Evolutionary conservation across 1,140 invertebrate species (phyloP), one percentile per base, ranked within the genome.

Genomic region (Cryptotermes secundus): DNA sequence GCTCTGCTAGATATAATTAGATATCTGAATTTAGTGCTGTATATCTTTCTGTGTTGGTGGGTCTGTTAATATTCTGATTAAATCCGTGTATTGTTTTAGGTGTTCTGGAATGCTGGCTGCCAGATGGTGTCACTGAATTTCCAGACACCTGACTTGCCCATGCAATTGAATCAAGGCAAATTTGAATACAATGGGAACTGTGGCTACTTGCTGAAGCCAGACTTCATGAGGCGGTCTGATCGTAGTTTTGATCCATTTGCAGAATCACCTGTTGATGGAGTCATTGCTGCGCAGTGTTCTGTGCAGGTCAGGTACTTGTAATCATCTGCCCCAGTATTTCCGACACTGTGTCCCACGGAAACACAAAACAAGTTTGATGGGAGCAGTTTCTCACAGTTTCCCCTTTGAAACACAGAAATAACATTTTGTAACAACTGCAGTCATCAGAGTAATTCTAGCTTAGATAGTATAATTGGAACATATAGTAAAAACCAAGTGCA

Each of bases 61-160:
- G 1, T 3, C 22, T 49, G 12, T 49, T 22, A 49, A 49, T 49
- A 19, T 22, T 49, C 3, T 3, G 14, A 14, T 19, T 49, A 3
- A 49, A 49, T n/a, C 3, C n/a, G 26, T 31, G n/a, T 72, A 36
- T 83, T 26, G 81, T 65, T 81, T 26, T 59, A 96, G 95, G 95
- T 97, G 80, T 97, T 97, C 89, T 97, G 96, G 96, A 97, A 97
- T 90, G 96, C 96, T 53, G 96, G 96, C 85, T 97, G 96, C 88
- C 96, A 97, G 91, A 99, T 99, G 99, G 99, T 99, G 24, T 98
- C 99, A 0, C 91, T 99, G n/a, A 99, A 99, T 92, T 99, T 99
- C 91, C 99, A 99, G 93, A 99, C 99, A 24, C 95, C 98, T 26
- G 99, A 99, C 92, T 91, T 99, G 85, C 98, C 98, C 24, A 99